Conservation (phyloP, 2,797 vertebrate species). For the Microcaecilia unicolor region DNA sequence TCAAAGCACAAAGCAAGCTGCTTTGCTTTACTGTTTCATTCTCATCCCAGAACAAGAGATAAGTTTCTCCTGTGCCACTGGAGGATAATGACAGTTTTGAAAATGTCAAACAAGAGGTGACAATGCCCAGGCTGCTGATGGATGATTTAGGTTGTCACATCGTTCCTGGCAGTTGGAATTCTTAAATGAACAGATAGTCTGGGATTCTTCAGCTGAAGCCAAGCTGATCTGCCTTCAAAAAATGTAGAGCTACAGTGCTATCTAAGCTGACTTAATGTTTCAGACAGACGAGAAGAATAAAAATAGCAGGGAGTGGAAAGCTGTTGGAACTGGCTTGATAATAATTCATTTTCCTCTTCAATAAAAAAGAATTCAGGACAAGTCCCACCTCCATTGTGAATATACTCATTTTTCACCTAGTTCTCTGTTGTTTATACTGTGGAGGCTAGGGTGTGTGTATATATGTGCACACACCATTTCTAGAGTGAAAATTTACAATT, state of each 20-base stretch:
- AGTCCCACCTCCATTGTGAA: too few relatives aligned
- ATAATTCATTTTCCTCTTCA: slow-evolving; percentile 1
- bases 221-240: neutral
- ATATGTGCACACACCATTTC: too few relatives aligned
- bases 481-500: slow-evolving; percentile 47
- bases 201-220: slow-evolving; percentile 9
- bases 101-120: slow-evolving; percentile 5
- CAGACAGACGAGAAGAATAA: neutral
- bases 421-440: too few relatives aligned
- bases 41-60: slow-evolving; percentile 29
- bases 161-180: neutral
- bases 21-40: slow-evolving; percentile 38
- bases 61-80: slow-evolving; percentile 16
- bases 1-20: slow-evolving; percentile 24
- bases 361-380: too few relatives aligned
- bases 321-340: neutral
- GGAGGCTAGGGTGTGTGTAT: too few relatives aligned
- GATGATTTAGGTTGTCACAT: slow-evolving; percentile 11
- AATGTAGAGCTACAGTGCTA: neutral
- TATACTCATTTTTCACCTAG: too few relatives aligned
- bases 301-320: neutral
- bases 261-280: neutral
- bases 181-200: too few relatives aligned
- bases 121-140: slow-evolving; percentile 4
- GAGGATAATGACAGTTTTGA: neutral